A percentile compares a stretch with the other conserved stretches of the same genome.
Conservation (phyloP, 2,888 invertebrate genomes). For the Odontomyia ornata region DNA sequence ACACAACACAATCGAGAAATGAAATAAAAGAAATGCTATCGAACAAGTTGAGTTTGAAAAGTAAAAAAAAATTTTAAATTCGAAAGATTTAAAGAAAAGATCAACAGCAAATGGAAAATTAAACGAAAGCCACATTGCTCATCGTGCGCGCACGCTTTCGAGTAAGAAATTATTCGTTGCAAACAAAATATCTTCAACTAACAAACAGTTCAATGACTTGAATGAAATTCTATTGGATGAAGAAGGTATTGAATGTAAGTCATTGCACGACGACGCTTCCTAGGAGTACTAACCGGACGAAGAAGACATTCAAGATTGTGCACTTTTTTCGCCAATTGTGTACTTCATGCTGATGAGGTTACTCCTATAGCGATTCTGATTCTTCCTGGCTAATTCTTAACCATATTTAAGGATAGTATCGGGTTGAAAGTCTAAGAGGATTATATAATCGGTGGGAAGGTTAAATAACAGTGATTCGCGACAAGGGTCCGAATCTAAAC, state of each 20-base stretch:
- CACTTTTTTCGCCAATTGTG: constrained; percentile 11
- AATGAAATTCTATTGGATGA: constrained; percentile 10
- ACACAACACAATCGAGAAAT: background rate
- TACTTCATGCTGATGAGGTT: constrained; percentile 18
- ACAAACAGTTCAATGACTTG: constrained; percentile 38
- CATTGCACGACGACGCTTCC: constrained; percentile 39
- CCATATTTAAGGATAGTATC: background rate
- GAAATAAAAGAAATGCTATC: background rate
- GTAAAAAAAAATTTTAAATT: constrained; percentile 1
- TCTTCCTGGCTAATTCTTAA: background rate
- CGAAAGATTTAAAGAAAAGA: constrained; percentile 7
- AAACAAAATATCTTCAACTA: constrained; percentile 15
- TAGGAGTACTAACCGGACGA: background rate
- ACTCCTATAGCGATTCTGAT: background rate
- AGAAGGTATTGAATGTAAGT: constrained; percentile 27
- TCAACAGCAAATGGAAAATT: background rate
- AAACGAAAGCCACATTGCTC: background rate
- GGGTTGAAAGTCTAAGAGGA: too few relatives aligned
- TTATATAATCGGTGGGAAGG: too few relatives aligned
- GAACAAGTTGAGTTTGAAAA: too few relatives aligned
- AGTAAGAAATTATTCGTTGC: background rate
- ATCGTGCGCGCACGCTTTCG: background rate
- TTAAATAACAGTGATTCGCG: too few relatives aligned
- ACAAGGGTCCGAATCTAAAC: too few relatives aligned
- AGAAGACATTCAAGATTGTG: background rate